phyloP scores from a whole-genome alignment of 1,140 invertebrate genomes.

The Drosophila hydei region DNA sequence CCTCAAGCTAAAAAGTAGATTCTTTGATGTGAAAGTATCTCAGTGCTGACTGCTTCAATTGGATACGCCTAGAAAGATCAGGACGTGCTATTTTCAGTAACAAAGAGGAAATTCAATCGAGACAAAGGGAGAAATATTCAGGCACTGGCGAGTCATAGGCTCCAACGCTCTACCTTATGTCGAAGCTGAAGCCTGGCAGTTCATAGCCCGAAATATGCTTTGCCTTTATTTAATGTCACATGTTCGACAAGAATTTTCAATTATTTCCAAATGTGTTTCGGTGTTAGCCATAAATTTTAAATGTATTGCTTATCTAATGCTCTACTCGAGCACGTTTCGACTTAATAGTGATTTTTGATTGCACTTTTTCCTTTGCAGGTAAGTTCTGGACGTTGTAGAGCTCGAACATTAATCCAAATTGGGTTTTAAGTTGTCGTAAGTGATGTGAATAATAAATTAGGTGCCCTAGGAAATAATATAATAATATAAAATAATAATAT shows the following conservation, averaged over 20 bases:
- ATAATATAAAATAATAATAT: too few species aligned
- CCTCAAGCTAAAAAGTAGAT: conserved; percentile 53
- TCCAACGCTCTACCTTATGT: too few species aligned
- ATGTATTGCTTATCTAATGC: not conserved
- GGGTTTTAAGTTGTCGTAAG: not conserved
- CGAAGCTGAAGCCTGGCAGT: too few species aligned
- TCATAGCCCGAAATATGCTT: not conserved
- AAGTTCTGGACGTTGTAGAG: conserved; percentile 15
- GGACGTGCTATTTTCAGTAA: not conserved
- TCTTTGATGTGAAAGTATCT: conserved; percentile 60
- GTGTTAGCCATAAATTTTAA: not conserved
- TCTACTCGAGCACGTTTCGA: not conserved
- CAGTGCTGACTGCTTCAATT: conserved; percentile 28
- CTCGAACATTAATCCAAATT: not conserved
- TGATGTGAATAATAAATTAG: not conserved
- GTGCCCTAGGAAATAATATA: too few species aligned
- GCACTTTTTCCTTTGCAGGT: conserved; percentile 50
- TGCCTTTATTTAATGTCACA: not conserved
- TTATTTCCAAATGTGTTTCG: not conserved
- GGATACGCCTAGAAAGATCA: not conserved
- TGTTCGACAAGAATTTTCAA: conserved; percentile 1
- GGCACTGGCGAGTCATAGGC: too few species aligned
- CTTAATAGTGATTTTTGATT: not conserved
- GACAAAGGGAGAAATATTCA: too few species aligned
- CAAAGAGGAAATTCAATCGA: conserved; percentile 24